Percentiles rank a stretch among this genome's conserved stretches.
These are phyloP conservation scores for Blomia tropicalis DNA, from an alignment of 2,888 invertebrate genomes.

Conservation along the genomic window DNA sequence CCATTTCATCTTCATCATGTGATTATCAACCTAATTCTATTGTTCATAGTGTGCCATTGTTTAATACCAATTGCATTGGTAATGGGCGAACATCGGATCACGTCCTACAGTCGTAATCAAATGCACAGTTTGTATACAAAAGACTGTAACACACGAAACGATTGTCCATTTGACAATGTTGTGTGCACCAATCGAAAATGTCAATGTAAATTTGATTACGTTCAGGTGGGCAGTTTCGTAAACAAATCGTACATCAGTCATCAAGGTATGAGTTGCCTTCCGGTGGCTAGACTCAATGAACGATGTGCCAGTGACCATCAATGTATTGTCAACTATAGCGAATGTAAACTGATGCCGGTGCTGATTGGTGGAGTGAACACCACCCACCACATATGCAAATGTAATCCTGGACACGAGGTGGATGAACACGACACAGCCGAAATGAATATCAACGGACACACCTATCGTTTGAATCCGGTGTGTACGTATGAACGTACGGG, in stretches of 20 bases:
- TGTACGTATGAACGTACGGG: neutral
- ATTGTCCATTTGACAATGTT: constrained; percentile 9
- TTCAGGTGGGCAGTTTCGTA: constrained; percentile 7
- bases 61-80: too few relatives aligned
- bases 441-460: neutral
- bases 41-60: too few relatives aligned
- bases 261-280: constrained; percentile 5
- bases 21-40: neutral
- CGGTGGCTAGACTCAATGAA: constrained; percentile 14
- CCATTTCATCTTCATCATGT: too few relatives aligned
- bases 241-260: neutral
- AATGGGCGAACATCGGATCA: neutral
- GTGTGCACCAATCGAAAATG: neutral
- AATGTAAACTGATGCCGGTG: neutral
- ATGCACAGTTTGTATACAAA: neutral
- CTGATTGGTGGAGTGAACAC: neutral
- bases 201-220: constrained; percentile 1
- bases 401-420: constrained; percentile 10
- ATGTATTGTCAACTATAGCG: constrained; percentile 14
- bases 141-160: neutral
- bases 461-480: neutral
- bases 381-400: constrained; percentile 11
- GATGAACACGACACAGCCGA: constrained; percentile 5
- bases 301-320: constrained; percentile 16
- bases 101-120: neutral